These are phyloP conservation scores for Apotomis turbidana DNA, from an alignment of 2,888 invertebrate genomes.

Conservation along the genomic window DNA sequence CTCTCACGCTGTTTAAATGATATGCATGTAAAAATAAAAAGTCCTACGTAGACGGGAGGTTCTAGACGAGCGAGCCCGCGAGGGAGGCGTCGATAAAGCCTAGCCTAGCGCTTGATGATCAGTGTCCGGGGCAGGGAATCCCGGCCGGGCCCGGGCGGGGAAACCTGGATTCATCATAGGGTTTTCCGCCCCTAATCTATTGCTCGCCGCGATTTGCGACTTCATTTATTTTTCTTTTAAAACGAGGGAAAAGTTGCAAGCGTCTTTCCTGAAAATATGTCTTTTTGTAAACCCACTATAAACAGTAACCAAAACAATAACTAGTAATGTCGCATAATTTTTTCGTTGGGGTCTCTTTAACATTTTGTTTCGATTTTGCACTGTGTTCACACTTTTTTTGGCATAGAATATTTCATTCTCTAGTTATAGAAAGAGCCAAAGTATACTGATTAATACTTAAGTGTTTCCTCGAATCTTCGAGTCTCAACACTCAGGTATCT, in stretches of 20 bases:
- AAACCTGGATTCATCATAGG: constrained; percentile 75
- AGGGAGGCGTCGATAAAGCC: neutral
- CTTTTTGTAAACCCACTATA: too few relatives aligned
- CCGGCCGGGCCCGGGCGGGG: constrained; percentile 58
- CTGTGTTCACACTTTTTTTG: too few relatives aligned
- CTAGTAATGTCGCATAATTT: too few relatives aligned
- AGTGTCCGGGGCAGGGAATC: constrained; percentile 66
- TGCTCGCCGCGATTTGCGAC: constrained; percentile 61
- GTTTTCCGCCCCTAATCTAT: constrained; percentile 66
- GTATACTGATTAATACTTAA: neutral
- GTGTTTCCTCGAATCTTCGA: neutral
- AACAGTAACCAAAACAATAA: too few relatives aligned
- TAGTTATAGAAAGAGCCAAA: neutral
- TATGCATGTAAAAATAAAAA: too few relatives aligned
- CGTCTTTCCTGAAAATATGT: neutral
- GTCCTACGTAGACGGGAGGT: too few relatives aligned
- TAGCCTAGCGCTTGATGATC: constrained; percentile 26
- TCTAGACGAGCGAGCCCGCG: too few relatives aligned
- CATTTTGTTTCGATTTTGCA: too few relatives aligned
- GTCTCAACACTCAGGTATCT: neutral
- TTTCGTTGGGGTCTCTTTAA: too few relatives aligned
- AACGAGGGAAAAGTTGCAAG: neutral
- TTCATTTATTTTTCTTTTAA: neutral
- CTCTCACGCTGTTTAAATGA: too few relatives aligned
- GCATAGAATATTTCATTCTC: too few relatives aligned